A percentile compares a stretch with the other conserved stretches of the same genome.
Conservation (phyloP, 1,140 invertebrate species). For the Arion vulgaris region DNA sequence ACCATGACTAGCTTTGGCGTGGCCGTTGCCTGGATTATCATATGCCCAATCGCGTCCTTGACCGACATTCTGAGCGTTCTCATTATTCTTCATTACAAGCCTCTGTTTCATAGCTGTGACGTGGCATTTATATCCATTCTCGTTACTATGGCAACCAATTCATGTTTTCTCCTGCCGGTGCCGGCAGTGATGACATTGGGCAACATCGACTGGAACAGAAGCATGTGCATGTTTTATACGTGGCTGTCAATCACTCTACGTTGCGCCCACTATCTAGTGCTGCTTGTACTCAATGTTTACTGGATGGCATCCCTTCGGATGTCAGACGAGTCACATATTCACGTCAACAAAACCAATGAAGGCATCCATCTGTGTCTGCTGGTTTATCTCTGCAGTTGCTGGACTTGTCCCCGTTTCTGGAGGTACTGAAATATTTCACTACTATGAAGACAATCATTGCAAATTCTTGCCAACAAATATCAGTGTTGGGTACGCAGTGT, state of each 20-base stretch:
- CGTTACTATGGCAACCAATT: slow-evolving; percentile 47
- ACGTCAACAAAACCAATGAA: slow-evolving; percentile 50
- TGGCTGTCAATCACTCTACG: slow-evolving; percentile 51
- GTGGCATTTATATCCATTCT: slow-evolving; percentile 52
- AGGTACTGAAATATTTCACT: slow-evolving; percentile 22
- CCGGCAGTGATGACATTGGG: slow-evolving; percentile 41
- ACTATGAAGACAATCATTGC: slow-evolving; percentile 37
- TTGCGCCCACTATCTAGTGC: slow-evolving; percentile 44
- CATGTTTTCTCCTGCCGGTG: slow-evolving; percentile 46
- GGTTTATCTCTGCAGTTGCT: slow-evolving; percentile 48
- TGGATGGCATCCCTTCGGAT: slow-evolving; percentile 53
- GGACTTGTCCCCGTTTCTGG: slow-evolving; percentile 50
- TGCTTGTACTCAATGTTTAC: slow-evolving; percentile 51
- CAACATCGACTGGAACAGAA: slow-evolving; percentile 36
- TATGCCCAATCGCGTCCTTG: slow-evolving; percentile 50
- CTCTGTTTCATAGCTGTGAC: slow-evolving; percentile 54
- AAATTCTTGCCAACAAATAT: slow-evolving; percentile 50
- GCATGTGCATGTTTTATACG: slow-evolving; percentile 50
- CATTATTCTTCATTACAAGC: slow-evolving; percentile 51
- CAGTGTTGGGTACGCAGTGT: slow-evolving; percentile 46
- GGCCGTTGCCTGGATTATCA: slow-evolving; percentile 55
- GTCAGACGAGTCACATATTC: slow-evolving; percentile 49
- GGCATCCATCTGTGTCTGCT: slow-evolving; percentile 45
- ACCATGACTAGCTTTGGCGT: slow-evolving; percentile 46
- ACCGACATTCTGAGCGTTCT: slow-evolving; percentile 50